Conservation (phyloP, 2,113 vertebrate species). For the Rutilus rutilus region DNA sequence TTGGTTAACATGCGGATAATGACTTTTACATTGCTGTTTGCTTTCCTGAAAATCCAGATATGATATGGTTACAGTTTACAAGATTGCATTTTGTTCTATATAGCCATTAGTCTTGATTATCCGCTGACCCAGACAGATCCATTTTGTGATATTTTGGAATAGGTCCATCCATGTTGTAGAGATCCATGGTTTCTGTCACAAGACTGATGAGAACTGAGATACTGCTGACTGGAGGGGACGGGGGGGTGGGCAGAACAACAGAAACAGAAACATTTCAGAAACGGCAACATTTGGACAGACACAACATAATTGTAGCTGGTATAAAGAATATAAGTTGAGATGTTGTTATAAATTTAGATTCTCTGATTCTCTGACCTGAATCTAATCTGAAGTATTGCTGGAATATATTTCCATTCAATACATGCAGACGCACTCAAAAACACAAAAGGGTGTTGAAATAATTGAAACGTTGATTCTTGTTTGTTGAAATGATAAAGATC, state of each 20-base stretch:
- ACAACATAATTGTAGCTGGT: not conserved
- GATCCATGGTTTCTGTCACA: not conserved
- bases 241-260: too few species aligned
- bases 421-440: not conserved
- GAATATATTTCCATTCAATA: not conserved
- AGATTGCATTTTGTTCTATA: not conserved
- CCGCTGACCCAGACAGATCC: not conserved
- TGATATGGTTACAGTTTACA: slow-evolving; percentile 8
- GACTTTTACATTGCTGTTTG: not conserved
- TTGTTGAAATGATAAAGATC: not conserved
- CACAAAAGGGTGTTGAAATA: not conserved
- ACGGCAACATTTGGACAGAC: not conserved
- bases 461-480: not conserved
- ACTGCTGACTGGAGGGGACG: not conserved
- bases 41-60: not conserved
- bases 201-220: not conserved
- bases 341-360: not conserved
- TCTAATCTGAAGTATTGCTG: not conserved
- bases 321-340: not conserved
- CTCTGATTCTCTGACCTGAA: not conserved
- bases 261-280: too few species aligned
- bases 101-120: not conserved
- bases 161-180: slow-evolving; percentile 1
- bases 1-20: not conserved
- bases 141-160: slow-evolving; percentile 3